Evolutionary conservation across 2,797 vertebrate genomes (phyloP).

Genomic region (Poecilia velifera): DNA sequence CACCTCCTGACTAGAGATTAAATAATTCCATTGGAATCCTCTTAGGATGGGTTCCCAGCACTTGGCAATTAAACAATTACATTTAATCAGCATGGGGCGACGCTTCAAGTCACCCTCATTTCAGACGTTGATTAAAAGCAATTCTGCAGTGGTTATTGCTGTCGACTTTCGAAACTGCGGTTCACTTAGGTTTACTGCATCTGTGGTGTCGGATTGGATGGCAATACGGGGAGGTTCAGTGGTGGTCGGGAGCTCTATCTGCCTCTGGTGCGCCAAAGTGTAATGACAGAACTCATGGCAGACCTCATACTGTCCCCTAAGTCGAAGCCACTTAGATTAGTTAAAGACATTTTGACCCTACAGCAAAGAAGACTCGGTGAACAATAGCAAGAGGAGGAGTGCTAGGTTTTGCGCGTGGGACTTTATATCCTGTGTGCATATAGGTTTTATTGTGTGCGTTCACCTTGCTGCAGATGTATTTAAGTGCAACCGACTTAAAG

Average conservation of each 20-base stretch:
- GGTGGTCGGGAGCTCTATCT: constrained; percentile 63
- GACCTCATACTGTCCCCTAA: constrained; percentile 69
- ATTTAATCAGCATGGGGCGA: constrained; percentile 85
- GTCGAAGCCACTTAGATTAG: constrained; percentile 76
- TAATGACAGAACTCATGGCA: constrained; percentile 72
- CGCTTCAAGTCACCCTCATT: constrained; percentile 84
- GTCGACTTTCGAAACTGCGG: constrained; percentile 75
- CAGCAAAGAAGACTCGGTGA: constrained; percentile 62
- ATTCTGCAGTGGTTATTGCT: constrained; percentile 83
- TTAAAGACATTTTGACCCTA: constrained; percentile 72
- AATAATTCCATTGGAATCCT: constrained; percentile 85
- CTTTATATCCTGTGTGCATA: constrained; percentile 31
- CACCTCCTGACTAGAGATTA: constrained; percentile 83
- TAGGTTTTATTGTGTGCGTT: constrained; percentile 4
- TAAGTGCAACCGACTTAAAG: constrained; percentile 42
- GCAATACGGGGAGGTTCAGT: constrained; percentile 74
- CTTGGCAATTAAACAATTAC: constrained; percentile 87
- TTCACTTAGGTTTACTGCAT: constrained; percentile 78
- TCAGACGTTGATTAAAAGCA: constrained; percentile 85
- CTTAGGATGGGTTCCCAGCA: constrained; percentile 82
- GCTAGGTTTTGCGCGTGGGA: constrained; percentile 62
- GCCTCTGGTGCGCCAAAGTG: constrained; percentile 69
- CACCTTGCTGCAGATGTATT: constrained; percentile 9
- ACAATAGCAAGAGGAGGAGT: constrained; percentile 64
- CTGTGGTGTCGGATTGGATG: constrained; percentile 73